phyloP scores from a whole-genome alignment of 2,797 vertebrate genomes.

The Neomorphus geoffroyi region DNA sequence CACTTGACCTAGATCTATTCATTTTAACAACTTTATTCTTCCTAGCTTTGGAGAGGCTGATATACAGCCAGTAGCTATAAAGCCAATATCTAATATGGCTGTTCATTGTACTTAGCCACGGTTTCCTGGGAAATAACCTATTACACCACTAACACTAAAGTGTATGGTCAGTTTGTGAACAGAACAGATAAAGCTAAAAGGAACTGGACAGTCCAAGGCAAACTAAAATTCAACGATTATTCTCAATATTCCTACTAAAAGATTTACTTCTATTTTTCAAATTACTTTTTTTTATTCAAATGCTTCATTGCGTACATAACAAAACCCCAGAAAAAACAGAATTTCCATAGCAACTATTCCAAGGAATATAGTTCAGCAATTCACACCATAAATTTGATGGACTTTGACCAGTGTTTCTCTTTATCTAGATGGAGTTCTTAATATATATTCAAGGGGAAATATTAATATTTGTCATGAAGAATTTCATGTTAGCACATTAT shows the following conservation, averaged over 20 bases:
- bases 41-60: background rate
- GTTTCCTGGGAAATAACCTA: background rate
- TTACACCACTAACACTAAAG: background rate
- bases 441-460: background rate
- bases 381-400: background rate
- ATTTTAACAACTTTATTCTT: background rate
- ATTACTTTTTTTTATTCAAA: constrained; percentile 12
- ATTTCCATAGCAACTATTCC: constrained; percentile 51
- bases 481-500: background rate
- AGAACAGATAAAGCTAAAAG: background rate
- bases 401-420: constrained; percentile 1
- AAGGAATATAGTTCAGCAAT: background rate
- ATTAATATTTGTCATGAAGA: background rate
- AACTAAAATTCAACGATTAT: background rate
- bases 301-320: background rate
- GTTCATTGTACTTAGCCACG: background rate
- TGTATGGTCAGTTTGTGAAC: background rate
- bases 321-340: background rate
- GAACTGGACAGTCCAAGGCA: background rate
- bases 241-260: background rate
- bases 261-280: background rate
- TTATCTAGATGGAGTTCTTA: background rate
- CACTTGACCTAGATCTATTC: background rate
- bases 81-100: background rate
- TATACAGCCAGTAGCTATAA: background rate